Conservation (phyloP, 2,888 invertebrate species). For the Arenicola marina region DNA sequence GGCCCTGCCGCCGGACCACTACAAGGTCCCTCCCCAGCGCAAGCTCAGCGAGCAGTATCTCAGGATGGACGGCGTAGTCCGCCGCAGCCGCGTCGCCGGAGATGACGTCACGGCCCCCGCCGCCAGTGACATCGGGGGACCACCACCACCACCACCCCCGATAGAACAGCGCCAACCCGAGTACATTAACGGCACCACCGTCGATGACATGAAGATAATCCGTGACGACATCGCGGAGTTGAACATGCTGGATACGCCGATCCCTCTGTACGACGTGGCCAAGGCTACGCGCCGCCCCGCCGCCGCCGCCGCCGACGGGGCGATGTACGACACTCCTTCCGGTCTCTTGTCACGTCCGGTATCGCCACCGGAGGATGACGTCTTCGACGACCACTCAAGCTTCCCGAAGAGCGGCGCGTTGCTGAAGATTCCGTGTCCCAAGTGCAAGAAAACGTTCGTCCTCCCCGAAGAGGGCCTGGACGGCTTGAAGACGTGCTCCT, state of each 20-base stretch:
- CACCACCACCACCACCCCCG: background rate
- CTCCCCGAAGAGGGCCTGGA: slow-evolving; percentile 8
- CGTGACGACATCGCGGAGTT: background rate
- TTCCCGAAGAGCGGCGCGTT: background rate
- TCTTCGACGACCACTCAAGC: background rate
- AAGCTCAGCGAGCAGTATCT: background rate
- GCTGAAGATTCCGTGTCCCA: slow-evolving; percentile 19
- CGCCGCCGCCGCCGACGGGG: background rate
- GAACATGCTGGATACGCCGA: background rate
- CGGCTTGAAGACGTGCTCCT: slow-evolving; percentile 31
- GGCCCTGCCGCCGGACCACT: background rate
- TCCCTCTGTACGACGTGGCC: background rate
- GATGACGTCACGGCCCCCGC: background rate
- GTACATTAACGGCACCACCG: background rate
- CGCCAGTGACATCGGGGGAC: background rate
- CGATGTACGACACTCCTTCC: background rate
- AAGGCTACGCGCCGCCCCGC: background rate
- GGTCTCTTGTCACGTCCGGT: background rate
- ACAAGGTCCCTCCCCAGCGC: no score
- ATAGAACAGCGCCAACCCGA: background rate
- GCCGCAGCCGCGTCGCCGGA: background rate
- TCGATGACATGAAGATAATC: background rate
- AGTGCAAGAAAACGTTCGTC: slow-evolving; percentile 15
- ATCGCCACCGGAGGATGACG: background rate
- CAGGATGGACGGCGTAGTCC: background rate